Percentiles rank a stretch among this genome's conserved stretches.
Conservation (phyloP, 2,797 vertebrate species). For the Dallia pectoralis region DNA sequence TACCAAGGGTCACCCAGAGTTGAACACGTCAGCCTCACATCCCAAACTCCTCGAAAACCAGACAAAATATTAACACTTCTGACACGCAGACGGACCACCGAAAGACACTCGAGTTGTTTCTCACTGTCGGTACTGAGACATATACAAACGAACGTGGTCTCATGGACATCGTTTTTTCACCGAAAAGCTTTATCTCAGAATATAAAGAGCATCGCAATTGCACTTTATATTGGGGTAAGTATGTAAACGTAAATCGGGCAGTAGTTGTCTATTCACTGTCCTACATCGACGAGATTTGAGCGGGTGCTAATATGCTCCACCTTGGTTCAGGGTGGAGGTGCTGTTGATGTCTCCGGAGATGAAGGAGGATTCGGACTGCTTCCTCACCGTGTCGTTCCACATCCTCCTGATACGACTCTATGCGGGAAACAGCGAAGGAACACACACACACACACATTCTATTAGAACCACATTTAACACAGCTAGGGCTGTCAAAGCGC, state of each 20-base stretch:
- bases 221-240: neutral
- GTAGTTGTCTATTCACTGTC: neutral
- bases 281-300: neutral
- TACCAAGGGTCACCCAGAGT: slow-evolving; percentile 57
- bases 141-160: neutral
- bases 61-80: slow-evolving; percentile 53
- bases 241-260: neutral
- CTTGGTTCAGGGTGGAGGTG: slow-evolving; percentile 99
- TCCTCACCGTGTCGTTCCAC: slow-evolving; percentile 99
- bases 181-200: neutral
- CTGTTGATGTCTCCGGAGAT: slow-evolving; percentile 99
- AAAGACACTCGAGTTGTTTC: slow-evolving; percentile 29
- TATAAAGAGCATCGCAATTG: neutral
- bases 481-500: neutral
- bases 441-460: neutral
- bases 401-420: slow-evolving; percentile 99
- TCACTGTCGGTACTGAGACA: slow-evolving; percentile 31
- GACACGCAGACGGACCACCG: slow-evolving; percentile 2
- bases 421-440: slow-evolving; percentile 41
- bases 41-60: slow-evolving; percentile 65
- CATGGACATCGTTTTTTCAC: neutral
- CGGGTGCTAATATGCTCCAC: slow-evolving; percentile 65
- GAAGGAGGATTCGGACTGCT: slow-evolving; percentile 99
- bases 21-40: slow-evolving; percentile 67
- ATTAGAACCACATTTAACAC: neutral